These are phyloP conservation scores for Parus major DNA, from an alignment of 2,113 vertebrate species.

Conservation along the genomic window DNA sequence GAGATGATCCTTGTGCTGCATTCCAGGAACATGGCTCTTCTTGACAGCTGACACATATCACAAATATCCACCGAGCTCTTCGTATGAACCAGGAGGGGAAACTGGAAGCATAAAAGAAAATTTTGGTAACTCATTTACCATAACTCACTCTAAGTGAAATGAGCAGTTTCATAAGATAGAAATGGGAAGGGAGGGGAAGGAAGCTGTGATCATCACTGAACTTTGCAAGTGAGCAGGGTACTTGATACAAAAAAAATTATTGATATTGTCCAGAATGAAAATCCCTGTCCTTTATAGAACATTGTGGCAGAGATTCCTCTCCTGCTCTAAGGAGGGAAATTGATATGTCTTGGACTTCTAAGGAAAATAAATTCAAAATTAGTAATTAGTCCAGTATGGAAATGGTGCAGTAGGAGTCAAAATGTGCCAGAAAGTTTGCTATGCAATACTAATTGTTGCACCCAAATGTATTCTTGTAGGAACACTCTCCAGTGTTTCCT, in stretches of 20 bases:
- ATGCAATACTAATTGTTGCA: neutral
- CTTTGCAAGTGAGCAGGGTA: neutral
- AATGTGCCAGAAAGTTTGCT: neutral
- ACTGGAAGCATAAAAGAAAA: neutral
- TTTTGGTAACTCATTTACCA: neutral
- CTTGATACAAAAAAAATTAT: neutral
- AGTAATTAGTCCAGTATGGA: neutral
- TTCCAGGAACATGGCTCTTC: slow-evolving; percentile 43
- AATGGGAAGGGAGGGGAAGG: neutral
- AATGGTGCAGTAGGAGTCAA: neutral
- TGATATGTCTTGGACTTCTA: neutral
- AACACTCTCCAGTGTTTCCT: neutral
- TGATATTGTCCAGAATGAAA: neutral
- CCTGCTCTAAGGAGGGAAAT: neutral
- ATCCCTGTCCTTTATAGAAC: neutral
- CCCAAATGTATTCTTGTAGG: neutral
- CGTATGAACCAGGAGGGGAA: neutral
- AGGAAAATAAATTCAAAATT: neutral
- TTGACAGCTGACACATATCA: slow-evolving; percentile 47
- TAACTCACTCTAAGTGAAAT: neutral
- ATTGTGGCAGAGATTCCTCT: neutral
- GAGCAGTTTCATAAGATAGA: neutral
- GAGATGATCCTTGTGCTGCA: slow-evolving; percentile 43
- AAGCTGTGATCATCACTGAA: neutral
- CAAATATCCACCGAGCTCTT: neutral